Conservation (phyloP, 2,797 vertebrate genomes). For the Silurus lanzhouensis region DNA sequence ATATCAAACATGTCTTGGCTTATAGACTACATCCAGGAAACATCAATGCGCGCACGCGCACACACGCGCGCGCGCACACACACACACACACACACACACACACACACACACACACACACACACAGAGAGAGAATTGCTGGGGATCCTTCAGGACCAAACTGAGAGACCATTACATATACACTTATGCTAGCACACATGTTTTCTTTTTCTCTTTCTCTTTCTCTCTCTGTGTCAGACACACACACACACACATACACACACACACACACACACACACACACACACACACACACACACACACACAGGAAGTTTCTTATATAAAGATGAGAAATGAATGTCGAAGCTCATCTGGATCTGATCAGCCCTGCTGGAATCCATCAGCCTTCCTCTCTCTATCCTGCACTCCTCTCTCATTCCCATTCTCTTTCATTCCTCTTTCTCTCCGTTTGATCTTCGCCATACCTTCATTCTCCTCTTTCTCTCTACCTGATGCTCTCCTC, state of each 20-base stretch:
- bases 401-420: not conserved
- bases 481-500: not conserved
- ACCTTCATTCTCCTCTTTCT: not conserved
- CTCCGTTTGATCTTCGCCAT: not conserved
- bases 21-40: not conserved
- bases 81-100: conserved; percentile 65
- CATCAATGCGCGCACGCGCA: conserved; percentile 64
- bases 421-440: conserved; percentile 43
- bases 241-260: too few species aligned
- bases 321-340: conserved; percentile 80
- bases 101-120: too few species aligned
- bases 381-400: not conserved
- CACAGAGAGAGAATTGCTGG: conserved; percentile 29
- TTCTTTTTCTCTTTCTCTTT: not conserved
- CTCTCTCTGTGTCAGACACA: not conserved
- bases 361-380: conserved; percentile 56
- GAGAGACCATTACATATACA: conserved; percentile 15
- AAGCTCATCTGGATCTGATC: conserved; percentile 78
- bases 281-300: conserved; percentile 1
- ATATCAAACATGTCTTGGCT: conserved; percentile 1
- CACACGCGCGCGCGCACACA: conserved; percentile 75
- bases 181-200: conserved; percentile 8
- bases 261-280: too few species aligned
- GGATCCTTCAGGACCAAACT: conserved; percentile 26
- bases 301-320: conserved; percentile 76